Percentiles rank a stretch among this genome's conserved stretches.
Evolutionary conservation across 2,113 vertebrate genomes (phyloP).

Genomic region (Alligator mississippiensis): DNA sequence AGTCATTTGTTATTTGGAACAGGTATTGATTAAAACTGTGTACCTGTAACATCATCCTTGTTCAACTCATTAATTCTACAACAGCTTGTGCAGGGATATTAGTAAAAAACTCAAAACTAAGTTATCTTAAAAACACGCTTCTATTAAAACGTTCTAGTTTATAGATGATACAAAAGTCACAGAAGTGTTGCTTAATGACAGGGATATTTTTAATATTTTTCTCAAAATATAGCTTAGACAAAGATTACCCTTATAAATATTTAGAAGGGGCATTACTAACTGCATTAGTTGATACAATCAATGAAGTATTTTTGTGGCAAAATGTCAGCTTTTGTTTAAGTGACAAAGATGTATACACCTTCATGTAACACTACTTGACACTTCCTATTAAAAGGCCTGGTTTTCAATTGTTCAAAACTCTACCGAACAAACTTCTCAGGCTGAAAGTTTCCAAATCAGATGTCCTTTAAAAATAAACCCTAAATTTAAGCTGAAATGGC

Average conservation of each 20-base stretch:
- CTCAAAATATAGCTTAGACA: not conserved
- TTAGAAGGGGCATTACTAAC: not conserved
- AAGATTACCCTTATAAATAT: not conserved
- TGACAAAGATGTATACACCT: too few species aligned
- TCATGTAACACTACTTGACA: not conserved
- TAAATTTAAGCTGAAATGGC: too few species aligned
- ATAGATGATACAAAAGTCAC: not conserved
- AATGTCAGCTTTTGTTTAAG: not conserved
- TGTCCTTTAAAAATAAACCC: not conserved
- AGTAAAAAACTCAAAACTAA: not conserved
- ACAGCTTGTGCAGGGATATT: not conserved
- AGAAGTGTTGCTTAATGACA: rapidly evolving
- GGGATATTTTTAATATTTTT: not conserved
- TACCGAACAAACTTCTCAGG: not conserved
- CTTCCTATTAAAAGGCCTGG: not conserved
- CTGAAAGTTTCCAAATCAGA: not conserved
- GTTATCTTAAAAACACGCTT: not conserved
- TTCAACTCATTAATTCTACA: slow-evolving; percentile 56
- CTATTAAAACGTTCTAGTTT: not conserved
- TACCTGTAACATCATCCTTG: slow-evolving; percentile 15
- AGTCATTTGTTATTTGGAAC: slow-evolving; percentile 30
- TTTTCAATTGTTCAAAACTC: not conserved
- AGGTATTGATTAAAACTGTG: slow-evolving; percentile 55
- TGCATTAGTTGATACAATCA: not conserved
- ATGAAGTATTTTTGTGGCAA: not conserved